A percentile compares a stretch with the other conserved stretches of the same genome.
Evolutionary conservation across 2,797 vertebrate species (phyloP).

Genomic region (Picus viridis): DNA sequence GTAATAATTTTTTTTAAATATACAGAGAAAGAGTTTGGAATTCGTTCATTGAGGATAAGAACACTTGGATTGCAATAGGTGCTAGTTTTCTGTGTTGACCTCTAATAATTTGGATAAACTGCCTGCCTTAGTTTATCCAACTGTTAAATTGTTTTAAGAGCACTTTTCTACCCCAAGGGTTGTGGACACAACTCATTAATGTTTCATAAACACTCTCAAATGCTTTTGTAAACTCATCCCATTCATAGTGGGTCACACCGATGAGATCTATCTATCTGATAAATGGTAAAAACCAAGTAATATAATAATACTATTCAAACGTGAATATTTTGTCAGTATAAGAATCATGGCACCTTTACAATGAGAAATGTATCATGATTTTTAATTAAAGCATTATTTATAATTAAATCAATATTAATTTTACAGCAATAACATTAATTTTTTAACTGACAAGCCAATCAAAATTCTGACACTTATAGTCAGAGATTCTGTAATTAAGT

Average conservation of each 20-base stretch:
- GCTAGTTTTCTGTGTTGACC: background rate
- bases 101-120: constrained; percentile 33
- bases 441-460: background rate
- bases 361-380: background rate
- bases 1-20: constrained; percentile 6
- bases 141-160: constrained; percentile 25
- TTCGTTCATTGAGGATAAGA: background rate
- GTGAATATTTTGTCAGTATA: background rate
- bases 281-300: background rate
- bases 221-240: constrained; percentile 8
- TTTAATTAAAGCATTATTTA: constrained; percentile 11
- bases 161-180: background rate
- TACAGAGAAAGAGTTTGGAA: background rate
- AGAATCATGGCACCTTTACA: background rate
- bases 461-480: constrained; percentile 9
- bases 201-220: constrained; percentile 51
- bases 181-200: constrained; percentile 38
- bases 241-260: constrained; percentile 16
- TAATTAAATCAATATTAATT: background rate
- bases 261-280: constrained; percentile 12
- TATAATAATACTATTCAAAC: background rate
- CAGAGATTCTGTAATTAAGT: constrained; percentile 25
- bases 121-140: constrained; percentile 41
- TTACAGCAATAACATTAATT: background rate
- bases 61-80: background rate